Base-by-base conservation (phyloP, 2,113 vertebrate species). In the Apaloderma vittatum region DNA sequence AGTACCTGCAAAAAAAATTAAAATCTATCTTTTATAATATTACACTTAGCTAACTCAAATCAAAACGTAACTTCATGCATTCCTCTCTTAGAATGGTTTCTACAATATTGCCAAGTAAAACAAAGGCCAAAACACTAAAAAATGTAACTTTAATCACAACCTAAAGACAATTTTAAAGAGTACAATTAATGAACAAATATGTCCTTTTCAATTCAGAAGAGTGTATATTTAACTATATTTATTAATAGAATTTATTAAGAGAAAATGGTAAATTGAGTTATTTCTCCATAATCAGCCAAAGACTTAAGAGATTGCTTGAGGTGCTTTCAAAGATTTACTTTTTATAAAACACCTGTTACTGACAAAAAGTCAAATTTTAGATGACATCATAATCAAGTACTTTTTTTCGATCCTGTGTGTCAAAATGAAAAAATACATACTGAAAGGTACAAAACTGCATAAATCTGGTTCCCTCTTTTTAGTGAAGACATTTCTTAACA, bases 1-100 rank as follows among this genome's bases (percentile, higher is more conserved):
- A 65, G 99, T 99, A 67, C 99, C 99, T 99, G 93, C 5, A 21
- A n/a, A 26, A 48, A 3, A 24, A 4, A 45, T 45, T 20, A 13
- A 74, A 79, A 45, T 57, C 40, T 46, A 9, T 5, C 52, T 87
- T 75, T 83, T 71, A 43, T 32, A 88, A 83, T 21, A 45, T 6
- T 45, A 62, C 57, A 74, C 4, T 34, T 36, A 2, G 51, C 5
- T 78, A 45, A 54, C 24, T 65, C 36, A 67, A 51, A 81, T 2
- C 6, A 83, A 78, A 75, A 32, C 5, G 0, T 17, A 9, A 17
- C 63, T 71, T 72, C 32, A 36, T 2, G 12, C 3, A 11, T 17
- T 72, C 15, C 34, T 48, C 43, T 63, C 27, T n/a, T 55, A 57
- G 43, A 90, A 49, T 14, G 7, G 29, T 37, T 73, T 61, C 12